Evolutionary conservation across 1,140 invertebrate genomes (phyloP).

Genomic region (Aphelenchoides besseyi): DNA sequence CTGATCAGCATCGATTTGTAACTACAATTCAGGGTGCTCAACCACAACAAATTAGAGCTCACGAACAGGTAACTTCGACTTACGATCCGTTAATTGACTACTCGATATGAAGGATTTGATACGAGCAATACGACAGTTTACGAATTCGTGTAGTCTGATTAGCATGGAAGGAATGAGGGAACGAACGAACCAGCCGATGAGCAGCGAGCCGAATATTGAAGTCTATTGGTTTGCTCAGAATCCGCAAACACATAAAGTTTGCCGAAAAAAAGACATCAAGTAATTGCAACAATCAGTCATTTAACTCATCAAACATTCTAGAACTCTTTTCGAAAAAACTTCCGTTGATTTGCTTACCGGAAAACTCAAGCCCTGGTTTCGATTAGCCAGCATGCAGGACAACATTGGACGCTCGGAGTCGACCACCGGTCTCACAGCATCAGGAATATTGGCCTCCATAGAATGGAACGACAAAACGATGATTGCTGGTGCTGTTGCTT

Average conservation of each 20-base stretch:
- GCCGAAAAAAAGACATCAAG: constrained; percentile 56
- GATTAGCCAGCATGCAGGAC: constrained; percentile 39
- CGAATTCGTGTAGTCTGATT: constrained; percentile 47
- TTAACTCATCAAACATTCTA: constrained; percentile 30
- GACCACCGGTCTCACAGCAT: neutral
- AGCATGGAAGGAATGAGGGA: constrained; percentile 51
- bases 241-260: constrained; percentile 50
- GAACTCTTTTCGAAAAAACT: constrained; percentile 48
- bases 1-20: constrained; percentile 55
- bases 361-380: constrained; percentile 57
- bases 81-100: neutral
- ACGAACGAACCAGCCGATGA: constrained; percentile 29
- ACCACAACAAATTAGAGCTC: constrained; percentile 49
- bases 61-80: constrained; percentile 47
- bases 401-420: neutral
- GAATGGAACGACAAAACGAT: constrained; percentile 40
- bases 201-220: constrained; percentile 32
- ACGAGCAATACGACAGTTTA: constrained; percentile 48
- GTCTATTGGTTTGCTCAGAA: constrained; percentile 56
- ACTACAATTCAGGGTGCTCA: constrained; percentile 40
- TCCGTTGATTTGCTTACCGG: constrained; percentile 44
- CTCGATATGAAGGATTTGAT: constrained; percentile 48
- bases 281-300: no score
- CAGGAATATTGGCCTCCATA: constrained; percentile 23
- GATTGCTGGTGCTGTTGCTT: neutral